Base-by-base conservation (phyloP, 1,140 invertebrate genomes). In the Eumaeus atala region DNA sequence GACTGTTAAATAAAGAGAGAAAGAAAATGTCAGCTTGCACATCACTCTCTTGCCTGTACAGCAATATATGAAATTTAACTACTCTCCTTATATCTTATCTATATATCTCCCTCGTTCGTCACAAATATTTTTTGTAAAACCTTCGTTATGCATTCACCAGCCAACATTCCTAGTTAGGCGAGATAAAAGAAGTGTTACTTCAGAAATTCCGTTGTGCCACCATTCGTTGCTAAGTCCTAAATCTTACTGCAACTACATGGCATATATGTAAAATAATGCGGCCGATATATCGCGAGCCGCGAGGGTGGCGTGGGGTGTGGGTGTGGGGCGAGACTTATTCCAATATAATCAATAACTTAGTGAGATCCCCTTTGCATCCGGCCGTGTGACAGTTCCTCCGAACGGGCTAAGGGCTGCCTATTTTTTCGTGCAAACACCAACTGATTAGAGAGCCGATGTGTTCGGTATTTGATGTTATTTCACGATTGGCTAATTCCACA, bases 261-360 rank as follows among this genome's bases (percentile, higher is more conserved):
- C 74, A 78, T 84, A 76, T 86, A 86, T 86, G 83, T 86, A 86
- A 86, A 86, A 84, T 86, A 86, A 86, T 84, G 79, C 77, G 78
- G 73, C 76, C 74, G 74, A 84, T 77, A 78, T 74, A 80, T 80
- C 69, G 63, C 70, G 64, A 74, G 64, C 74, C 71, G 65, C 69
- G 64, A 44, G 40, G 49, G 58, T 48, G 51, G 38, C 18, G 38
- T 10, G 66, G 62, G 62, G 58, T 59, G 61, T 54, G 62, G 67
- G 74, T 61, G 72, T 50, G 61, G 65, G 69, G 72, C 70, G 64
- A 71, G 81, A 83, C 79, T 84, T 84, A 86, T 86, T 86, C 77
- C 83, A 74, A 86, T 86, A 86, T 86, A 86, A 86, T 86, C 83
- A 86, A 86, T 86, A 86, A 84, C 83, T 86, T 84, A 83, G 76